A percentile compares a stretch with the other conserved stretches of the same genome.
These are phyloP conservation scores for Drosophila bocqueti DNA, from an alignment of 1,140 invertebrate species.

Conservation along the genomic window DNA sequence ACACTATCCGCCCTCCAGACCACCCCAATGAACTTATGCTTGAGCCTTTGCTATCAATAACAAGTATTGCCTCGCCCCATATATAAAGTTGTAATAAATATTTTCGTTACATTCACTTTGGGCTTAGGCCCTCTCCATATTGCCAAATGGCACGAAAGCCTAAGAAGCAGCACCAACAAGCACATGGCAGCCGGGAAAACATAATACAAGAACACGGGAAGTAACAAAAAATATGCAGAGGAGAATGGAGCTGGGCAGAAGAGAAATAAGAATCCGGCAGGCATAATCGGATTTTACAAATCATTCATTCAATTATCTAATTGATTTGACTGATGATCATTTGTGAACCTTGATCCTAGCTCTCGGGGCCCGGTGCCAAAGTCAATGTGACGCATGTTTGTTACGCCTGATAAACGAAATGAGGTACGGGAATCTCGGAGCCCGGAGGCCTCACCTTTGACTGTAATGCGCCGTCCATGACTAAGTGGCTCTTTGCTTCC, in stretches of 20 bases:
- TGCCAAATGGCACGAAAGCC: slow-evolving; percentile 36
- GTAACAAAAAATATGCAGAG: slow-evolving; percentile 3
- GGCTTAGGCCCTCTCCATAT: slow-evolving; percentile 24
- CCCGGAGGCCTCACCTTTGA: slow-evolving; percentile 58
- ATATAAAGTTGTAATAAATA: slow-evolving; percentile 51
- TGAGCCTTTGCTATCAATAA: slow-evolving; percentile 27
- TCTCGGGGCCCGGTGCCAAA: slow-evolving; percentile 39
- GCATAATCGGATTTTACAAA: slow-evolving; percentile 81
- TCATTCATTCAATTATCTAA: slow-evolving; percentile 82
- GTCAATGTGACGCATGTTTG: slow-evolving; percentile 79
- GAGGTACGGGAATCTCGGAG: slow-evolving; percentile 46
- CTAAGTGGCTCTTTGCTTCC: slow-evolving; percentile 58
- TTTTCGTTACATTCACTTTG: slow-evolving; percentile 35
- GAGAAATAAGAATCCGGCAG: slow-evolving; percentile 31
- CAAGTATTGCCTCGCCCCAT: slow-evolving; percentile 20
- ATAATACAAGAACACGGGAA: slow-evolving; percentile 24
- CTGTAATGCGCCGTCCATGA: slow-evolving; percentile 62
- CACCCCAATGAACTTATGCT: slow-evolving; percentile 5
- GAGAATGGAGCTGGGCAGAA: slow-evolving; percentile 11
- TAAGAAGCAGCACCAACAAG: slow-evolving; percentile 12
- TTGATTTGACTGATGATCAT: slow-evolving; percentile 82
- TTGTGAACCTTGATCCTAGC: slow-evolving; percentile 73
- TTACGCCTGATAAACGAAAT: slow-evolving; percentile 69
- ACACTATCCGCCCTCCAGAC: not conserved
- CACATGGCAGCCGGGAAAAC: slow-evolving; percentile 13